Evolutionary conservation across 2,113 vertebrate species (phyloP).

Genomic region (Lagopus muta): DNA sequence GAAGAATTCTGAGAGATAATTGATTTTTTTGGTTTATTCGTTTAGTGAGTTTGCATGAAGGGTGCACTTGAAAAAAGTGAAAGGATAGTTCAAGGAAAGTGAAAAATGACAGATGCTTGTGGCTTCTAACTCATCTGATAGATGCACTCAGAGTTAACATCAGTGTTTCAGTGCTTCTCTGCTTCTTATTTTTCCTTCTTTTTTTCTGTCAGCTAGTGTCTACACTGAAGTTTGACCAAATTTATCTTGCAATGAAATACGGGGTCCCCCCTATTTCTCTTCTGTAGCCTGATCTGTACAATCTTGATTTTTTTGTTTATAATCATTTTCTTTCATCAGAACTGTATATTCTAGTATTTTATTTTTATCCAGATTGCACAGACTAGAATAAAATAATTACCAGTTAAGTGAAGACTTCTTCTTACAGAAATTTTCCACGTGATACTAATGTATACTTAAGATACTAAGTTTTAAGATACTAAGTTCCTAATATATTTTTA

Average conservation of each 20-base stretch:
- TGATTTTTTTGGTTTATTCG: slow-evolving; percentile 1
- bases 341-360: background rate
- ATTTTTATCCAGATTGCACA: background rate
- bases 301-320: background rate
- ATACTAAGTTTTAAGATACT: background rate
- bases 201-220: background rate
- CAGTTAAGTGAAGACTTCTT: background rate
- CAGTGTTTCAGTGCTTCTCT: background rate
- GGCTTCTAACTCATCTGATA: slow-evolving; percentile 38
- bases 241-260: background rate
- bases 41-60: background rate
- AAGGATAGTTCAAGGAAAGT: background rate
- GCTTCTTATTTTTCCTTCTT: accelerated
- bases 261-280: background rate
- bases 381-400: background rate
- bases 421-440: background rate
- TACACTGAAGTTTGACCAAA: background rate
- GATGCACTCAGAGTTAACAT: background rate
- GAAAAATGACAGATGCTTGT: slow-evolving; percentile 8
- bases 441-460: background rate
- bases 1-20: background rate
- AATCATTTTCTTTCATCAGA: background rate
- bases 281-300: background rate
- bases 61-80: slow-evolving; percentile 11
- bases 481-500: background rate